Conservation (phyloP, 2,888 invertebrate genomes). For the Macroteleia sp. region DNA sequence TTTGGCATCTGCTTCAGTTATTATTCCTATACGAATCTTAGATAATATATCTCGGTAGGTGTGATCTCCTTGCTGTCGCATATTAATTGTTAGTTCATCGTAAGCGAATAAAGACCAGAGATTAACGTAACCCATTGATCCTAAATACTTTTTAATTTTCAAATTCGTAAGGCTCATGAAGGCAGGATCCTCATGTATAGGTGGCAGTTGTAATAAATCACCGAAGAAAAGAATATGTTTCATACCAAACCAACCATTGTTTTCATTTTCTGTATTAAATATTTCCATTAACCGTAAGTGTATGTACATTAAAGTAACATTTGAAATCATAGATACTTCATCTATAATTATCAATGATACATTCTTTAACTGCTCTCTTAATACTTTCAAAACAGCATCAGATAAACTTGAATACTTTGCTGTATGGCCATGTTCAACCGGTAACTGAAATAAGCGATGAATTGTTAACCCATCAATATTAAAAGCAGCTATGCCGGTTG, state of each 20-base stretch:
- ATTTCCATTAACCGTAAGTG: too few relatives aligned
- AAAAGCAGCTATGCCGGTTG: too few relatives aligned
- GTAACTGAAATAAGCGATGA: too few relatives aligned
- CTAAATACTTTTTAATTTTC: constrained; percentile 67
- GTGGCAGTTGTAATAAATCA: constrained; percentile 75
- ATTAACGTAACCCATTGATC: constrained; percentile 64
- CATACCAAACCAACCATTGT: constrained; percentile 74
- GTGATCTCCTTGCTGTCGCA: constrained; percentile 68
- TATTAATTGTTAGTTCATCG: constrained; percentile 73
- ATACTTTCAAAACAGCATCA: too few relatives aligned
- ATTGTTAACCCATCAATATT: too few relatives aligned
- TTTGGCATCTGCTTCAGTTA: constrained; percentile 20
- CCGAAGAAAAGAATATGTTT: constrained; percentile 72
- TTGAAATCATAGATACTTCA: too few relatives aligned
- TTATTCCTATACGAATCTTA: constrained; percentile 43
- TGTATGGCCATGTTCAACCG: too few relatives aligned
- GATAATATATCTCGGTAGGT: constrained; percentile 68
- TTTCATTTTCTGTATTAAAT: too few relatives aligned
- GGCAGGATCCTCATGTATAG: constrained; percentile 70
- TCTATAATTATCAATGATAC: too few relatives aligned
- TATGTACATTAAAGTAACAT: too few relatives aligned
- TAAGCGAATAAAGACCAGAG: constrained; percentile 72
- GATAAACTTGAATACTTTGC: too few relatives aligned
- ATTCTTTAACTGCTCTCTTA: too few relatives aligned
- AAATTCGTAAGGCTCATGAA: constrained; percentile 61